Evolutionary conservation across 2,113 vertebrate species (phyloP), one percentile per base, ranked within the genome.

Genomic region (Poecile atricapillus): DNA sequence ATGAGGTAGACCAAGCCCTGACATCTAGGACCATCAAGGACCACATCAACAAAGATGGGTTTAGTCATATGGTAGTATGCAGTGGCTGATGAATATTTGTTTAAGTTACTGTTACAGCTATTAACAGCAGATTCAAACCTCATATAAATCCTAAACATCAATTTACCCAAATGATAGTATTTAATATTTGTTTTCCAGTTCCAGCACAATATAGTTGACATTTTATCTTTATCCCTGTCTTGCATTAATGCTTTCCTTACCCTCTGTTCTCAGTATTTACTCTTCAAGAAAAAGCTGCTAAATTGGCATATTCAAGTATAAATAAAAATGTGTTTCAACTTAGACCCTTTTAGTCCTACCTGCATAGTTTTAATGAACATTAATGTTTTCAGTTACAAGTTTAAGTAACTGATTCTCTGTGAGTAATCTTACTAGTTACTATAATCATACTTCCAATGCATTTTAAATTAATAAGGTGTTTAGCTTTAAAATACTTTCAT

Each of bases 381-480:
- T 91, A 59, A 95, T 93, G 39, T 95, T 98, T 95, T 97, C 92
- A 96, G 75, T 95, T 97, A 93, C 82, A 96, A 21, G 27, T 84
- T 97, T 96, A 94, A 95, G 71, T 67, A 94, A 94, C 56, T 86
- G 81, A 73, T 83, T 90, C 50, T 95, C 50, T 52, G 31, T 92
- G 60, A 97, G 20, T 93, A 96, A 91, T 87, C 16, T 67, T 90
- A 76, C 44, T 90, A 92, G 91, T 94, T 96, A 62, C 24, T 69
- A 86, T 94, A 96, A 95, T 95, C 56, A 94, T 85, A 74, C 14
- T 90, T 94, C 6, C 56, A 97, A 96, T 95, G 83, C 13, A 20
- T 97, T 96, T 97, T 87, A 95, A 94, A 96, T 97, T 94, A 96
- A 58, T 80, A 91, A 52, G 2, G 9, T 31, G 22, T 95, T 96